Percentiles rank a stretch among this genome's conserved stretches.
Evolutionary conservation across 2,888 invertebrate genomes (phyloP).

Genomic region (Caenorhabditis sp.): DNA sequence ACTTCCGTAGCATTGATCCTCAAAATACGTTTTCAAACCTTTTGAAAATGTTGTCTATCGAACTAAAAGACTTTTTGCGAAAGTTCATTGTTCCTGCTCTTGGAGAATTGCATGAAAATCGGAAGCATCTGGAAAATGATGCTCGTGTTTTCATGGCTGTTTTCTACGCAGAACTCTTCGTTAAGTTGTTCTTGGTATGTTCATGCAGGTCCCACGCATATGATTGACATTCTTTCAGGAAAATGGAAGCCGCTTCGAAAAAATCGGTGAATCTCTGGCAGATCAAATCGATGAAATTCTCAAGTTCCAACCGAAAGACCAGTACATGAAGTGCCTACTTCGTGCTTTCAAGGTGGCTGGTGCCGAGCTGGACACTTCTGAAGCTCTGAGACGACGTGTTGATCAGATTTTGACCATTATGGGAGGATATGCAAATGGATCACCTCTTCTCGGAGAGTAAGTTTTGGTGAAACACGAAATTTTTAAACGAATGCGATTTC

Average conservation of each 20-base stretch:
- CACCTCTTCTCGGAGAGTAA: constrained; percentile 57
- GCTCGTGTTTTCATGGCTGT: constrained; percentile 46
- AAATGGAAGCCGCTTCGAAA: constrained; percentile 50
- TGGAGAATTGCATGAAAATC: constrained; percentile 19
- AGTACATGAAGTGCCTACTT: constrained; percentile 51
- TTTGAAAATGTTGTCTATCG: constrained; percentile 46
- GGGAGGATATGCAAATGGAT: constrained; percentile 63
- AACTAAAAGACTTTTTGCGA: constrained; percentile 53
- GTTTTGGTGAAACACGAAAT: constrained; percentile 6
- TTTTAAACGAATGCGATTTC: constrained; percentile 11
- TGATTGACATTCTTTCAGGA: constrained; percentile 20
- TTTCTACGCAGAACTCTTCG: constrained; percentile 55
- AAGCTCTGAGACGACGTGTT: constrained; percentile 13
- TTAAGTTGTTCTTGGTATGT: constrained; percentile 44
- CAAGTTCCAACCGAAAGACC: constrained; percentile 46
- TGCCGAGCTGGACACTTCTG: constrained; percentile 51
- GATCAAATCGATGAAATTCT: constrained; percentile 60
- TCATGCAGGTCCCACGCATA: background rate
- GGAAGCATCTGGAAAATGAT: constrained; percentile 32
- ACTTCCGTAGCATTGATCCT: constrained; percentile 48
- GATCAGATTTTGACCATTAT: constrained; percentile 65
- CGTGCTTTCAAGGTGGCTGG: constrained; percentile 57
- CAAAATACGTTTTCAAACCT: constrained; percentile 65
- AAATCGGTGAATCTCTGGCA: constrained; percentile 40
- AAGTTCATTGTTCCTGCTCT: constrained; percentile 30